These are phyloP conservation scores for Oncorhynchus clarkii DNA, from an alignment of 2,113 vertebrate species.

Conservation along the genomic window DNA sequence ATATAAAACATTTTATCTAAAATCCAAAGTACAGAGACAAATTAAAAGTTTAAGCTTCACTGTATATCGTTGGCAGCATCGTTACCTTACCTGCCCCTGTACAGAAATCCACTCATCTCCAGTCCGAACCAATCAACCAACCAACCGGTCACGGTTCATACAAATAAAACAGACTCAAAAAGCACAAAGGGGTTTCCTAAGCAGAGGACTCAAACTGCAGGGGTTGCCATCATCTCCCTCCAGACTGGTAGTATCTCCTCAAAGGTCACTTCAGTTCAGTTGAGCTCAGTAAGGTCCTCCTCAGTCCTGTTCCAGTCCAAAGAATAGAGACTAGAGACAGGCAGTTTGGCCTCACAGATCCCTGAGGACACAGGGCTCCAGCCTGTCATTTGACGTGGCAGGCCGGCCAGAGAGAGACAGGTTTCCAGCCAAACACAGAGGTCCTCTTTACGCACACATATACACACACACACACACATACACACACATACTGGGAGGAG, in stretches of 20 bases:
- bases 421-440: constrained; percentile 17
- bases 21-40: too few relatives aligned
- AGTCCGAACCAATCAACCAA: constrained; percentile 12
- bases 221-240: not conserved
- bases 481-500: constrained; percentile 27
- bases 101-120: constrained; percentile 72
- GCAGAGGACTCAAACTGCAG: not conserved
- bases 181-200: not conserved
- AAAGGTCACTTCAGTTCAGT: not conserved
- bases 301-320: constrained; percentile 24
- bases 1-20: too few relatives aligned
- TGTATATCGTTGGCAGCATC: not conserved
- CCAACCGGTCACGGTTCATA: constrained; percentile 8
- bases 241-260: not conserved
- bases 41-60: too few relatives aligned
- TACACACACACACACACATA: not conserved
- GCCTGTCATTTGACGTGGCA: constrained; percentile 69
- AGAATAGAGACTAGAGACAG: constrained; percentile 49
- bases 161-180: constrained; percentile 18
- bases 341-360: constrained; percentile 30
- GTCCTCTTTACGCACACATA: not conserved
- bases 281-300: constrained; percentile 8
- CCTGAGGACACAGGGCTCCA: constrained; percentile 51
- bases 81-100: constrained; percentile 70
- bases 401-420: constrained; percentile 37